Evolutionary conservation across 2,797 vertebrate genomes (phyloP).

Genomic region (Sparus aurata): DNA sequence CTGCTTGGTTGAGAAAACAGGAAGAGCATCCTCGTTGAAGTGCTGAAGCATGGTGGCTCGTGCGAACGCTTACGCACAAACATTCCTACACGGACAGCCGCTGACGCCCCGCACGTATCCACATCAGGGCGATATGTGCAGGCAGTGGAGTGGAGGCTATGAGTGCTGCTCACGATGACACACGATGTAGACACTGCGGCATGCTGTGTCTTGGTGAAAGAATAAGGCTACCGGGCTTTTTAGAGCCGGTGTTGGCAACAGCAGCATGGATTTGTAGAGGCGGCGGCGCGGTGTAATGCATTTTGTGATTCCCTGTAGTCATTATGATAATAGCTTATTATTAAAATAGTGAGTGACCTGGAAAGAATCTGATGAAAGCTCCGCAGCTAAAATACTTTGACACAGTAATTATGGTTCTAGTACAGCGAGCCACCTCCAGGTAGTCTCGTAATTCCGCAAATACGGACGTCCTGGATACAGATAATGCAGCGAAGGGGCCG

Average conservation of each 20-base stretch:
- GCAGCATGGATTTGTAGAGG: conserved; percentile 37
- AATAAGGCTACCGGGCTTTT: conserved; percentile 45
- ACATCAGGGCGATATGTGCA: conserved; percentile 14
- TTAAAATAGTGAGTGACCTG: conserved; percentile 71
- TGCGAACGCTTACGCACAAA: neutral
- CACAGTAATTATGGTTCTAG: conserved; percentile 63
- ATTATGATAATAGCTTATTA: conserved; percentile 67
- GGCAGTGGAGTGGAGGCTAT: conserved; percentile 11
- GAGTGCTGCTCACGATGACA: conserved; percentile 25
- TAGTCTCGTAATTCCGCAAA: conserved; percentile 50
- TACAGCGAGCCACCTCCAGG: conserved; percentile 35
- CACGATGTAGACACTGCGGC: conserved; percentile 2
- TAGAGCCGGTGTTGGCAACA: conserved; percentile 36
- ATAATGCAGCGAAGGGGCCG: conserved; percentile 25
- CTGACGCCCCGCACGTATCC: neutral
- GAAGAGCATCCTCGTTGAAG: conserved; percentile 11
- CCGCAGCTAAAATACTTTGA: conserved; percentile 52
- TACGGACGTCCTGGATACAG: conserved; percentile 45
- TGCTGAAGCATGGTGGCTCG: neutral
- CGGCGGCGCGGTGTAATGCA: conserved; percentile 24
- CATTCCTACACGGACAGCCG: neutral
- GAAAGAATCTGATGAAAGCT: conserved; percentile 61
- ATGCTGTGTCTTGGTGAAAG: conserved; percentile 15
- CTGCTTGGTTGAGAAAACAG: conserved; percentile 12
- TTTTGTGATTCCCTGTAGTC: conserved; percentile 40